phyloP scores from a whole-genome alignment of 2,113 vertebrate genomes.

The Bolborhynchus lineola region DNA sequence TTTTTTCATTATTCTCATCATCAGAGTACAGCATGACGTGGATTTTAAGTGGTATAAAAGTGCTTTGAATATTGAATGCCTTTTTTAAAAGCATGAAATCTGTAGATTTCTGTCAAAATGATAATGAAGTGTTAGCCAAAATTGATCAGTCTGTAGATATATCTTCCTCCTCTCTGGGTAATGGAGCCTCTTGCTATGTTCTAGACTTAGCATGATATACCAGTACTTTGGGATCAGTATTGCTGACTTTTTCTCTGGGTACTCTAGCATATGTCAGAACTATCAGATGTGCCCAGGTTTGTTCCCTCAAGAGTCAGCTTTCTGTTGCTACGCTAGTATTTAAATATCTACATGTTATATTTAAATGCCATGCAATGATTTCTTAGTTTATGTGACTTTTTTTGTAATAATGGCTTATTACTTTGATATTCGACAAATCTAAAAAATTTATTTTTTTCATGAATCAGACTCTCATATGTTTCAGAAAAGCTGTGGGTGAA shows the following conservation, averaged over 20 bases:
- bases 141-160: not conserved
- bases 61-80: not conserved
- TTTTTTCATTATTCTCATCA: conserved; percentile 3
- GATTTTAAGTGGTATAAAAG: not conserved
- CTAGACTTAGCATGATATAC: not conserved
- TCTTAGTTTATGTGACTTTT: not conserved
- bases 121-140: not conserved
- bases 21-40: not conserved
- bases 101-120: not conserved
- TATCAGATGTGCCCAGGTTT: not conserved
- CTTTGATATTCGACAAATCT: not conserved
- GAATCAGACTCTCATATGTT: not conserved
- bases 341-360: not conserved
- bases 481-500: not conserved
- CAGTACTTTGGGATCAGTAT: too few species aligned
- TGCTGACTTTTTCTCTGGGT: not conserved
- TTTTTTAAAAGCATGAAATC: not conserved
- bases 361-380: not conserved
- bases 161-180: not conserved
- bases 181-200: not conserved
- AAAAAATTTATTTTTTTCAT: not conserved
- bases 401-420: not conserved
- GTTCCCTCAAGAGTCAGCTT: not conserved
- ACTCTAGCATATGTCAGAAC: not conserved
- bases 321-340: not conserved